These are phyloP conservation scores for Silurus lanzhouensis DNA, from an alignment of 2,797 vertebrate genomes.

Conservation along the genomic window DNA sequence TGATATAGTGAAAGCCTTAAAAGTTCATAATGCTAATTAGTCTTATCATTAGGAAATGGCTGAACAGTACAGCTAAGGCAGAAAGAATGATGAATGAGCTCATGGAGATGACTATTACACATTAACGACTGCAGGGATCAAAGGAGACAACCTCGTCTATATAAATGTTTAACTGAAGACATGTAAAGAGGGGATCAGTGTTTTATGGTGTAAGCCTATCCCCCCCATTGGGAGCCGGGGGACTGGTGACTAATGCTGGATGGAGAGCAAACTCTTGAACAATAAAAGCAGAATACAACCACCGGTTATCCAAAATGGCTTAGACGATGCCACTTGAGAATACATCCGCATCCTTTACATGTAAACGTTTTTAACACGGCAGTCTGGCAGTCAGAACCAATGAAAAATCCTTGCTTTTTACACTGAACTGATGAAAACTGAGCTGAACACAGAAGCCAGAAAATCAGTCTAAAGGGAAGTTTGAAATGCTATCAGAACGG, in stretches of 20 bases:
- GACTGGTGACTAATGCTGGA: constrained; percentile 18
- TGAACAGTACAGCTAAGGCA: constrained; percentile 12
- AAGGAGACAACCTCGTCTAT: constrained; percentile 45
- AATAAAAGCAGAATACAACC: constrained; percentile 56
- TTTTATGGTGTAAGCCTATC: constrained; percentile 60
- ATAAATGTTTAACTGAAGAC: constrained; percentile 60
- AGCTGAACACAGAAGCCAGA: background rate
- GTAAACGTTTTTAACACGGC: constrained; percentile 26
- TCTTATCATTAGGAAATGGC: constrained; percentile 7
- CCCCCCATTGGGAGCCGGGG: constrained; percentile 41
- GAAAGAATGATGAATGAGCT: constrained; percentile 44
- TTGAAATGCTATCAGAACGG: background rate
- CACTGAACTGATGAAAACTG: constrained; percentile 14
- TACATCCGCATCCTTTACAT: constrained; percentile 24
- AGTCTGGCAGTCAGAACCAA: constrained; percentile 32
- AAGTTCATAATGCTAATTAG: constrained; percentile 24
- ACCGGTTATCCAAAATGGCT: constrained; percentile 54
- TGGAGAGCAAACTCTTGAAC: constrained; percentile 21
- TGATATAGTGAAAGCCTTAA: background rate
- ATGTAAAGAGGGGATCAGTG: constrained; percentile 59
- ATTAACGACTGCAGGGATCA: constrained; percentile 61
- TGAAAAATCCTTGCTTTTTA: background rate
- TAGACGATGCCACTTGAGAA: constrained; percentile 40
- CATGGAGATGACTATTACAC: constrained; percentile 18
- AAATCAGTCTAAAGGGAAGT: background rate